Evolutionary conservation across 2,888 invertebrate genomes (phyloP).

Genomic region (Polia nebulosa): DNA sequence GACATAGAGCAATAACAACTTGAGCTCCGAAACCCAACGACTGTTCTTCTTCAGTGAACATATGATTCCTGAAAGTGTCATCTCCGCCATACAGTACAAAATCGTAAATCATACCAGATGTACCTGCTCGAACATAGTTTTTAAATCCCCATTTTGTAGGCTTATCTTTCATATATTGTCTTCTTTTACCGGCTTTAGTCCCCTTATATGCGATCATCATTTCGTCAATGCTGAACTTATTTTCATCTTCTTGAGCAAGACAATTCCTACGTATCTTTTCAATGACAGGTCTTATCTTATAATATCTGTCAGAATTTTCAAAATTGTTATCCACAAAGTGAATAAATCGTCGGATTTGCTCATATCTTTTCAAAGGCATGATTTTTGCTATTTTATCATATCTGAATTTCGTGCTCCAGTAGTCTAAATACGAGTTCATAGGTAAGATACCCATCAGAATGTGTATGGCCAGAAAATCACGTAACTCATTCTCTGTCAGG

Average conservation of each 20-base stretch:
- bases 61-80: background rate
- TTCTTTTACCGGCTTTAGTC: background rate
- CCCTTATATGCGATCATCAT: conserved; percentile 14
- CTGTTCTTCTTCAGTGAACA: background rate
- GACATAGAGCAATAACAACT: background rate
- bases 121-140: background rate
- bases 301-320: background rate
- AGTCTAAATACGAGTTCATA: background rate
- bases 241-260: background rate
- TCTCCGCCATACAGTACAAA: background rate
- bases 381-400: background rate
- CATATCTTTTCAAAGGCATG: conserved; percentile 2
- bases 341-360: background rate
- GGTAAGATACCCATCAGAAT: background rate
- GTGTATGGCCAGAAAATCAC: background rate
- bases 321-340: conserved; percentile 2
- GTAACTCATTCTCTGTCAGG: background rate
- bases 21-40: background rate
- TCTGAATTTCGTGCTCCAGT: background rate
- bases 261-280: conserved; percentile 1
- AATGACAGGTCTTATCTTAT: conserved; percentile 1
- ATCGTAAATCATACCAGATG: background rate
- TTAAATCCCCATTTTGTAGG: background rate
- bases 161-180: background rate
- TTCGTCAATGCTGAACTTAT: conserved; percentile 9